Conservation (phyloP, 2,888 invertebrate genomes). For the Caenorhabditis sp. region DNA sequence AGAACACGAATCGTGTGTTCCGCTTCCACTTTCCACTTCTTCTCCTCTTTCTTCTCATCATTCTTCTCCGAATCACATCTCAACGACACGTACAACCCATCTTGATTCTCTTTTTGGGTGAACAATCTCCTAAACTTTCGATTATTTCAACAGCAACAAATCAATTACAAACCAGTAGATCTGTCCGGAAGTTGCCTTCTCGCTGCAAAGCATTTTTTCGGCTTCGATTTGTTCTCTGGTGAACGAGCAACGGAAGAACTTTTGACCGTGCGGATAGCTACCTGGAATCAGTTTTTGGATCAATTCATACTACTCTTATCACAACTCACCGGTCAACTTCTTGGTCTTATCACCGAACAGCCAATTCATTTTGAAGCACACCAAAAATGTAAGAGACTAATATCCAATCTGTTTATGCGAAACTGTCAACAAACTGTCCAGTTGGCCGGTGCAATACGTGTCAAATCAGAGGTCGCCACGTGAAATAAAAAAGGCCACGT, state of each 20-base stretch:
- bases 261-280: slow-evolving; percentile 25
- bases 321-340: slow-evolving; percentile 25
- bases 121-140: too few relatives aligned
- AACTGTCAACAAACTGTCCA: too few relatives aligned
- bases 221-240: slow-evolving; percentile 6
- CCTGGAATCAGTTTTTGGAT: too few relatives aligned
- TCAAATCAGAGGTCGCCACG: too few relatives aligned
- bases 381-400: too few relatives aligned
- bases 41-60: neutral
- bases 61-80: slow-evolving; percentile 19
- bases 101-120: neutral
- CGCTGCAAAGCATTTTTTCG: neutral
- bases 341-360: neutral
- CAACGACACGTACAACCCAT: neutral
- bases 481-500: slow-evolving; percentile 7
- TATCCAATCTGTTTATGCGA: too few relatives aligned
- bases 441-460: too few relatives aligned
- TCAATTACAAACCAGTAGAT: slow-evolving; percentile 16
- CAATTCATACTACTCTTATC: too few relatives aligned
- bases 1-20: slow-evolving; percentile 29
- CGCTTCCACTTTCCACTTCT: slow-evolving; percentile 24
- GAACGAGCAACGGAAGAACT: slow-evolving; percentile 23
- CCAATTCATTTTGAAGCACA: slow-evolving; percentile 23
- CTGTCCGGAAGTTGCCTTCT: slow-evolving; percentile 23
- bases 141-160: too few relatives aligned